Evolutionary conservation across 2,888 invertebrate genomes (phyloP).

Genomic region (Philereme transversata): DNA sequence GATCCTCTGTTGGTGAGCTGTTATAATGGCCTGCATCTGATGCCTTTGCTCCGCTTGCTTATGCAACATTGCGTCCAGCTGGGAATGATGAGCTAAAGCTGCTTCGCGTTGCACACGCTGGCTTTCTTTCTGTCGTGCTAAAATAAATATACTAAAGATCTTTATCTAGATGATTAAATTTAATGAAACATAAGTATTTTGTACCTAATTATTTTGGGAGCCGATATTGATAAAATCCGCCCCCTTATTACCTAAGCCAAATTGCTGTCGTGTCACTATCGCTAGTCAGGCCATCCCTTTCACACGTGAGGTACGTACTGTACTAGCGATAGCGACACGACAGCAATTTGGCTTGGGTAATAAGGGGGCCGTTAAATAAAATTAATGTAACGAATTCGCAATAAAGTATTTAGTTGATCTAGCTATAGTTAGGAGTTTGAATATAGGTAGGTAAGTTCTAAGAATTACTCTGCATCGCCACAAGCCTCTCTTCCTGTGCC

Average conservation of each 20-base stretch:
- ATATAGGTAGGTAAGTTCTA: background rate
- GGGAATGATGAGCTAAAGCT: slow-evolving; percentile 77
- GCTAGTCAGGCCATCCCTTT: too few relatives aligned
- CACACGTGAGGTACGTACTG: too few relatives aligned
- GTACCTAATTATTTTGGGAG: too few relatives aligned
- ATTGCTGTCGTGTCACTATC: too few relatives aligned
- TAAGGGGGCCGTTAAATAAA: too few relatives aligned
- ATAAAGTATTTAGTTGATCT: too few relatives aligned
- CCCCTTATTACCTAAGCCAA: too few relatives aligned
- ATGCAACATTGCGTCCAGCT: slow-evolving; percentile 79
- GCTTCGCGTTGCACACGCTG: slow-evolving; percentile 79
- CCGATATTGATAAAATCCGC: too few relatives aligned
- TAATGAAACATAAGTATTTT: background rate
- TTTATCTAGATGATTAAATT: background rate
- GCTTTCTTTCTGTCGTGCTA: slow-evolving; percentile 74
- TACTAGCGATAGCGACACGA: too few relatives aligned
- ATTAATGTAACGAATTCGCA: too few relatives aligned
- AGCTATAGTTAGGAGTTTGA: too few relatives aligned
- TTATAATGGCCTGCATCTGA: slow-evolving; percentile 83
- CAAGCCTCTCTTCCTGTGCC: slow-evolving; percentile 85
- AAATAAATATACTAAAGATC: background rate
- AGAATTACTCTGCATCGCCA: slow-evolving; percentile 79
- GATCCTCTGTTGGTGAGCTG: slow-evolving; percentile 85
- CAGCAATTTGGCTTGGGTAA: too few relatives aligned
- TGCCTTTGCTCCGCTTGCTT: slow-evolving; percentile 82